phyloP scores from a whole-genome alignment of 2,113 vertebrate genomes.

The Neogale vison region DNA sequence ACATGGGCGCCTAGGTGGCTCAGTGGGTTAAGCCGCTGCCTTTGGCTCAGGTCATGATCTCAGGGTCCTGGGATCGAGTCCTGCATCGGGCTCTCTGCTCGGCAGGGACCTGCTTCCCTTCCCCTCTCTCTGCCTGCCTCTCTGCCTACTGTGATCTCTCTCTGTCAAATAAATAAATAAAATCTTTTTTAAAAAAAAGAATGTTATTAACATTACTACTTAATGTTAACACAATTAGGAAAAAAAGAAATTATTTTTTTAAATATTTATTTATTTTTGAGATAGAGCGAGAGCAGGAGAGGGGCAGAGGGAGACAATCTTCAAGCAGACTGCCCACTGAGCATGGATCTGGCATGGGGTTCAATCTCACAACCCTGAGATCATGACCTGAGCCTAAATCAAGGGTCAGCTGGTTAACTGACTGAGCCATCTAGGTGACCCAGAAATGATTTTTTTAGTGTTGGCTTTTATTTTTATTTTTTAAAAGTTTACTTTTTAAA shows the following conservation, averaged over 20 bases:
- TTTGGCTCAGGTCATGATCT: too few species aligned
- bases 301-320: neutral
- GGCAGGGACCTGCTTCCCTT: too few species aligned
- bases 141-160: too few species aligned
- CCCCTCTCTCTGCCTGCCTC: too few species aligned
- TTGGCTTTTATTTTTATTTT: neutral
- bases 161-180: too few species aligned
- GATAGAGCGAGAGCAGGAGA: neutral
- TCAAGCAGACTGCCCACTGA: neutral
- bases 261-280: neutral
- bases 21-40: too few species aligned
- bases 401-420: neutral
- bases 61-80: too few species aligned
- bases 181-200: too few species aligned
- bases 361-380: neutral
- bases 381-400: neutral
- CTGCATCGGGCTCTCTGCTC: too few species aligned
- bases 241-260: neutral
- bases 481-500: neutral
- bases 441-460: neutral
- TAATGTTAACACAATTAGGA: conserved; percentile 22
- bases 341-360: neutral
- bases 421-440: neutral
- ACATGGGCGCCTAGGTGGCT: too few species aligned
- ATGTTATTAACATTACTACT: conserved; percentile 10